Conservation (phyloP, 1,140 invertebrate genomes). For the Piezodorus guildinii region DNA sequence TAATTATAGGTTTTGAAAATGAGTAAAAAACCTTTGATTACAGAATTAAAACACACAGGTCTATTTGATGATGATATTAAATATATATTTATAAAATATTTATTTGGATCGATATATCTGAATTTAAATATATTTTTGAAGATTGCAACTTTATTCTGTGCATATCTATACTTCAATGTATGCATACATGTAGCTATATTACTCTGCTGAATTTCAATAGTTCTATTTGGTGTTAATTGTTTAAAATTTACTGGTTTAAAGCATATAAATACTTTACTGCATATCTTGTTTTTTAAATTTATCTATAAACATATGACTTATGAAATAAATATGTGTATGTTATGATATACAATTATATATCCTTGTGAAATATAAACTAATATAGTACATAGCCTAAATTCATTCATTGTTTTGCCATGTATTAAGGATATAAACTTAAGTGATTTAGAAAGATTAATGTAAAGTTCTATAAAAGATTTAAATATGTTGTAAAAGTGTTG, state of each 20-base stretch:
- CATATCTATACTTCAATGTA: conserved; percentile 6
- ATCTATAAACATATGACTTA: not conserved
- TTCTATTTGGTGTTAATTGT: not conserved
- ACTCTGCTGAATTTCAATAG: conserved; percentile 4
- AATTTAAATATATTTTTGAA: conserved; percentile 8
- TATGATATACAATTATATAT: conserved; percentile 1
- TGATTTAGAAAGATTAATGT: conserved; percentile 1
- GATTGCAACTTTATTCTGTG: not conserved
- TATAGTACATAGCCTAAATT: conserved; percentile 14
- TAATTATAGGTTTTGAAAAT: not conserved
- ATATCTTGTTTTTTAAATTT: conserved; percentile 6
- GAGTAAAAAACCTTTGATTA: not conserved
- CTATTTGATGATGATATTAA: conserved; percentile 1
- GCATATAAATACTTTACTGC: not conserved
- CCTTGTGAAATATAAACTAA: conserved; percentile 9
- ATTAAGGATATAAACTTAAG: conserved; percentile 7
- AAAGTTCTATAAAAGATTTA: not conserved
- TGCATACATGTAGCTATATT: not conserved
- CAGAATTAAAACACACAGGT: not conserved
- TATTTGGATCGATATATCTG: conserved; percentile 1
- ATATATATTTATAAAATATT: conserved; percentile 8
- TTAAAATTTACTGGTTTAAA: not conserved
- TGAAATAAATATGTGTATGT: conserved; percentile 2
- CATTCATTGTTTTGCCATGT: conserved; percentile 13
- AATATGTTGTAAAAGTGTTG: conserved; percentile 11